phyloP scores from a whole-genome alignment of 2,888 invertebrate genomes.

The Pyrrhosoma nymphula region DNA sequence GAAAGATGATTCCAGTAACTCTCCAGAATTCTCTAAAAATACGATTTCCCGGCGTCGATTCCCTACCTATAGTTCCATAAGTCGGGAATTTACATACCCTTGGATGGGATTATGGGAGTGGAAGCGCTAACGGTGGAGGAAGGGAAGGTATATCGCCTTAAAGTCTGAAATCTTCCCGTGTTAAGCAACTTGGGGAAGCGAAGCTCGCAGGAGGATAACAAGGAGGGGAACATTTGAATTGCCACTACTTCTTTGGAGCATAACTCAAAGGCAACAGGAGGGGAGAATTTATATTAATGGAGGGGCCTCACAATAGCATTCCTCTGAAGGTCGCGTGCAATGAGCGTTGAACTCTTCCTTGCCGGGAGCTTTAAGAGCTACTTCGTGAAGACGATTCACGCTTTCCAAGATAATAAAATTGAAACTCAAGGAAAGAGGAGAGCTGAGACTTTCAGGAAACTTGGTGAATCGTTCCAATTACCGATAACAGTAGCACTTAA shows the following conservation, averaged over 20 bases:
- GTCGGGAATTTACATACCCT: too few relatives aligned
- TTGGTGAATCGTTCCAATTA: not conserved
- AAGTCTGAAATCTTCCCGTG: not conserved
- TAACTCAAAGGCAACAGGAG: not conserved
- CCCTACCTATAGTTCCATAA: too few relatives aligned
- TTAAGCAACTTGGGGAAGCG: not conserved
- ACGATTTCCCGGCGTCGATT: too few relatives aligned
- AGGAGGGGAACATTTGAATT: not conserved
- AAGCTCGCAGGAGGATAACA: not conserved
- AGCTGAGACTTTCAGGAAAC: not conserved
- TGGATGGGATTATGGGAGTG: not conserved
- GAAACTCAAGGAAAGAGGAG: not conserved
- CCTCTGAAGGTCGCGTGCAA: slow-evolving; percentile 1
- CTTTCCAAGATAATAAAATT: not conserved
- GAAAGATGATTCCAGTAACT: too few relatives aligned
- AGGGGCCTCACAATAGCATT: not conserved
- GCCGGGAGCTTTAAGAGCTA: not conserved
- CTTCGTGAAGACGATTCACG: not conserved
- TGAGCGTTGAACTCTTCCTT: not conserved
- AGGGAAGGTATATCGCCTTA: not conserved
- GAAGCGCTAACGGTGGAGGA: not conserved
- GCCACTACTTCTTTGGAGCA: not conserved
- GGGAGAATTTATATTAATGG: slow-evolving; percentile 15
- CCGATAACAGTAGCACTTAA: not conserved
- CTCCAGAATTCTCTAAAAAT: too few relatives aligned